Conservation (phyloP, 2,888 invertebrate genomes). For the Drosophila pegasa region DNA sequence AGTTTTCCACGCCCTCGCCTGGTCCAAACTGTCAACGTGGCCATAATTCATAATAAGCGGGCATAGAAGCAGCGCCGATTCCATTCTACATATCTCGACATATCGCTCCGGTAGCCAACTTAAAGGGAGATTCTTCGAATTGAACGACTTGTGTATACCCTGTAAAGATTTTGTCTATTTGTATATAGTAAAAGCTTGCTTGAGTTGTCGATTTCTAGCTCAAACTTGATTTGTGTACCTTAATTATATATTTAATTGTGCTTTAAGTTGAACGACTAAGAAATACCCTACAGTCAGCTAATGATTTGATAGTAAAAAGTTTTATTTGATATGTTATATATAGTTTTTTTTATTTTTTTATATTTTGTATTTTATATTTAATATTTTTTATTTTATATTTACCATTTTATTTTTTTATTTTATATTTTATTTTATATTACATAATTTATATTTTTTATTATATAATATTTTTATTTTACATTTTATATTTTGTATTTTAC, state of each 20-base stretch:
- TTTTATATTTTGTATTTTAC: neutral
- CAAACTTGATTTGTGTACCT: too few species aligned
- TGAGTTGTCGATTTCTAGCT: too few species aligned
- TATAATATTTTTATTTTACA: neutral
- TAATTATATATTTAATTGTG: too few species aligned
- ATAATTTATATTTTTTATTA: neutral
- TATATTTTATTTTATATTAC: neutral
- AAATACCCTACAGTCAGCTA: too few species aligned
- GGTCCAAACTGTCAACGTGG: conserved; percentile 79
- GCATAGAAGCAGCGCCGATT: conserved; percentile 64
- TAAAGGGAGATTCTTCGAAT: neutral
- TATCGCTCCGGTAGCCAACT: conserved; percentile 7
- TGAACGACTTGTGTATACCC: neutral
- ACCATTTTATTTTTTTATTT: neutral
- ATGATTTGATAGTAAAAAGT: too few species aligned
- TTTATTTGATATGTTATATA: neutral
- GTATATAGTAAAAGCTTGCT: too few species aligned
- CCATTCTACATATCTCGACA: conserved; percentile 31
- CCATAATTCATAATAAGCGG: conserved; percentile 76
- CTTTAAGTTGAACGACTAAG: too few species aligned
- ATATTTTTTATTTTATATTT: neutral
- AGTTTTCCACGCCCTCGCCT: conserved; percentile 79
- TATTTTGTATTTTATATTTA: neutral
- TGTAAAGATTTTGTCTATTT: neutral
- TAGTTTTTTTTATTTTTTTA: neutral